Evolutionary conservation across 30 jellyfish, hydroid and myxozoan species (phyloP), one percentile per base, ranked within the genome.

Genomic region (Sanderia malayensis): DNA sequence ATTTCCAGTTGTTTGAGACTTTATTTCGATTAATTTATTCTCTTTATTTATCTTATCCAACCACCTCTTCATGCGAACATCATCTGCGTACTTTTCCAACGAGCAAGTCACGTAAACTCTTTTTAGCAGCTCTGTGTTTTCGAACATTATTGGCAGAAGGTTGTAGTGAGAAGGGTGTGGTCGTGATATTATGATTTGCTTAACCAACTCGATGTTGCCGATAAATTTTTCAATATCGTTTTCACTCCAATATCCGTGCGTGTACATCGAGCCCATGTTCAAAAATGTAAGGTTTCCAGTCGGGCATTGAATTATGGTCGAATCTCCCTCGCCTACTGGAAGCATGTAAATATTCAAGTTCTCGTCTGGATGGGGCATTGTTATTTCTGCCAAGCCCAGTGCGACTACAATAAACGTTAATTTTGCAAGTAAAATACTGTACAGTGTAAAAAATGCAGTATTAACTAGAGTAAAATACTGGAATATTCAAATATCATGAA

Each of bases 291-390:
- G 79, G 13, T 61, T 69, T 4, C 93, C 93, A 1, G 80, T 70
- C 6, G 93, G 93, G 22, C 93, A 81, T 23, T 81, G 93, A 1
- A 81, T 60, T 2, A 81, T 60, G 9, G 93, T 81, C 28, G 93
- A 68, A 30, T 81, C 93, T 7, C 93, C 93, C 17, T 71, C 84
- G 33, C 93, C 93, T 67, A 81, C 63, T 29, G 93, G 93, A n/a
- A 81, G 71, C 72, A 81, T 58, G 73, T 68, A 81, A 0, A 81
- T 70, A 70, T 81, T 81, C 44, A 81, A 68, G 44, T 81, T 81
- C 20, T 70, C 93, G 76, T 81, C 85, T 0, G 85, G 73, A 11
- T n/a, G 28, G 4, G 73, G 73, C 41, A 31, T 53, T 32, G 45
- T 26, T 10, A 41, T 34, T 6, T 6, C 52, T 4, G 52, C 52